phyloP scores from a whole-genome alignment of 2,113 vertebrate genomes.

The Promerops cafer region DNA sequence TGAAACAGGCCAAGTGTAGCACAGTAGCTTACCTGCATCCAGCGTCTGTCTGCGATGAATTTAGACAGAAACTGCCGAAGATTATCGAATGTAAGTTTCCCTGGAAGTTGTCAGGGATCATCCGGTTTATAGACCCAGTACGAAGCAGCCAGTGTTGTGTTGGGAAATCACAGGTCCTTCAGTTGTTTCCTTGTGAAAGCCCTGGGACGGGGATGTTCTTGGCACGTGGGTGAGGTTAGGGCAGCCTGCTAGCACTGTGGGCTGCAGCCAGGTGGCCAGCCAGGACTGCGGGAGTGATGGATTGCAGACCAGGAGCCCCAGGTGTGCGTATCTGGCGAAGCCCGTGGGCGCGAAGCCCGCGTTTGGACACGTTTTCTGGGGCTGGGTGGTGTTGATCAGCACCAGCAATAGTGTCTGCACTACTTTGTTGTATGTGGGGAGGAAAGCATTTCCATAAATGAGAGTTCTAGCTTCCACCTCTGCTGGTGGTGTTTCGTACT shows the following conservation, averaged over 20 bases:
- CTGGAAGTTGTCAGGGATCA: background rate
- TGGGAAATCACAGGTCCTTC: background rate
- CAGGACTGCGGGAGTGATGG: fast-evolving
- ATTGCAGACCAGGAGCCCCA: fast-evolving
- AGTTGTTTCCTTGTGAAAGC: background rate
- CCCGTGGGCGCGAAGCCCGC: fast-evolving
- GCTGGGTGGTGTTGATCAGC: no score
- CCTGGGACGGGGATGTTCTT: background rate
- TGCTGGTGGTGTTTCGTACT: background rate
- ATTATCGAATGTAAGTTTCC: background rate
- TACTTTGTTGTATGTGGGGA: background rate
- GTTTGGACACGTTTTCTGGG: fast-evolving
- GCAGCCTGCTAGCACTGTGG: background rate
- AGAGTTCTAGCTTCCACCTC: background rate
- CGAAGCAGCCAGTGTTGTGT: background rate
- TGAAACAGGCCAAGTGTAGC: background rate
- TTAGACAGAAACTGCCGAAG: background rate
- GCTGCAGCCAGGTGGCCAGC: background rate
- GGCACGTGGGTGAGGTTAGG: background rate
- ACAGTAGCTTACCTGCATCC: background rate
- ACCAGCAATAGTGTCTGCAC: no score
- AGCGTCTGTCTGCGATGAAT: fast-evolving
- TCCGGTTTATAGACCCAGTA: fast-evolving
- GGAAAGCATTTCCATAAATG: background rate
- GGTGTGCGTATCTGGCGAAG: fast-evolving